Base-by-base conservation (phyloP, 1,140 invertebrate species). In the Sesamia nonagrioides region DNA sequence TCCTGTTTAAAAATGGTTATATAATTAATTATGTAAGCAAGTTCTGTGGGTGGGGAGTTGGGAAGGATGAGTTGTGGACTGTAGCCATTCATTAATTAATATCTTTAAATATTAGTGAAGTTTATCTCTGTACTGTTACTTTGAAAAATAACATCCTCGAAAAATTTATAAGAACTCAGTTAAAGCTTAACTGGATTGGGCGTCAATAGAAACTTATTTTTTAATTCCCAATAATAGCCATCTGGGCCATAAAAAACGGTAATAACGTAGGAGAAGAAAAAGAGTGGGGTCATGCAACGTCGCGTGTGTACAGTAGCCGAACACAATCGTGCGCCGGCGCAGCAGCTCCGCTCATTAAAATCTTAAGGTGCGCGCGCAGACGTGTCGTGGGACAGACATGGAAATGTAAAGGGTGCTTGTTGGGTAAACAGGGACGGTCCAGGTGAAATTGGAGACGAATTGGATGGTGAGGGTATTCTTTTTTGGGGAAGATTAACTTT, bases 211-310 rank as follows among this genome's bases (percentile, higher is more conserved):
- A 45, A n/a, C n/a, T 54, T 33, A 71, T 71, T 60, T 71, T 78
- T 75, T 75, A 63, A 63, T 76, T 52, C 37, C 48, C 45, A 66
- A 52, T 68, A 63, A 77, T 77, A n/a, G 60, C 60, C 58, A 48
- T 54, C 45, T 45, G 72, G 54, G 35, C 72, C 18, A 60, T 74
- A 60, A 74, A 27, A 74, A 50, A 66, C 69, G 40, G 63, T 79
- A 73, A 73, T 63, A 71, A 66, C 18, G 48, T 60, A 37, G 48
- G 68, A 37, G 66, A 61, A 71, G 50, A 80, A 60, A 77, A 80
- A 72, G 27, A 17, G n/a, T 68, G 18, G 61, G 78, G 87, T 84
- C 86, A 89, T 88, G 88, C 86, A 81, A 89, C 79, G 81, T 89
- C 83, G 88, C 88, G 86, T 89, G 88, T 82, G 80, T 82, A 78